Conservation (phyloP, 1,140 invertebrate genomes). For the Lepidurus apus region DNA sequence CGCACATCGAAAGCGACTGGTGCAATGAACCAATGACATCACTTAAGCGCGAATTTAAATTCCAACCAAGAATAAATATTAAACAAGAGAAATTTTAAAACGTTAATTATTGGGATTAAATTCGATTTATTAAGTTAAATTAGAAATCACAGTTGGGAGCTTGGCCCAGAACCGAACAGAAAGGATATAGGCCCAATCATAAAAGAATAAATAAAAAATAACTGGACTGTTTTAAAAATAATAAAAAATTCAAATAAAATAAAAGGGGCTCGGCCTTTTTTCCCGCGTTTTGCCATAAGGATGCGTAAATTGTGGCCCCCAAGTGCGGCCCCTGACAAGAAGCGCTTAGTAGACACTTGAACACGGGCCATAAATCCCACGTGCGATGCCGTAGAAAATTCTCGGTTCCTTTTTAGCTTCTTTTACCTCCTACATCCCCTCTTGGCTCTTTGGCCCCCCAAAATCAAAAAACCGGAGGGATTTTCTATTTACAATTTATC, state of each 20-base stretch:
- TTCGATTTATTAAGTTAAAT: no score
- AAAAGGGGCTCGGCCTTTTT: background rate
- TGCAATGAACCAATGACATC: background rate
- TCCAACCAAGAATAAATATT: background rate
- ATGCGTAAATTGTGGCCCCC: conserved; percentile 20
- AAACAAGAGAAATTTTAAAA: no score
- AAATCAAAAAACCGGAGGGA: background rate
- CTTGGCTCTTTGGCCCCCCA: background rate
- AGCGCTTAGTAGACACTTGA: conserved; percentile 21
- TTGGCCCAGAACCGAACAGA: no score
- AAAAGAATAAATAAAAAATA: background rate
- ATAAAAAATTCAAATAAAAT: background rate
- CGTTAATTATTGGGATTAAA: no score
- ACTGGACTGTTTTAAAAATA: background rate
- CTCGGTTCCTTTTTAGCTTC: conserved; percentile 12
- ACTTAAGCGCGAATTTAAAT: background rate
- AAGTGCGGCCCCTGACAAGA: conserved; percentile 9
- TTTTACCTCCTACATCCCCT: background rate
- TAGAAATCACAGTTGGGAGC: no score
- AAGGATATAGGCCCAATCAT: no score
- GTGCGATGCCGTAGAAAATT: conserved; percentile 21
- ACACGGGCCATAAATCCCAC: conserved; percentile 17
- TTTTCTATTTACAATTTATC: background rate
- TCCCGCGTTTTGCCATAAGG: conserved; percentile 1
- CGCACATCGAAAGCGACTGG: background rate